These are phyloP conservation scores for Borostomias antarcticus DNA, from an alignment of 2,797 vertebrate genomes.

Conservation along the genomic window DNA sequence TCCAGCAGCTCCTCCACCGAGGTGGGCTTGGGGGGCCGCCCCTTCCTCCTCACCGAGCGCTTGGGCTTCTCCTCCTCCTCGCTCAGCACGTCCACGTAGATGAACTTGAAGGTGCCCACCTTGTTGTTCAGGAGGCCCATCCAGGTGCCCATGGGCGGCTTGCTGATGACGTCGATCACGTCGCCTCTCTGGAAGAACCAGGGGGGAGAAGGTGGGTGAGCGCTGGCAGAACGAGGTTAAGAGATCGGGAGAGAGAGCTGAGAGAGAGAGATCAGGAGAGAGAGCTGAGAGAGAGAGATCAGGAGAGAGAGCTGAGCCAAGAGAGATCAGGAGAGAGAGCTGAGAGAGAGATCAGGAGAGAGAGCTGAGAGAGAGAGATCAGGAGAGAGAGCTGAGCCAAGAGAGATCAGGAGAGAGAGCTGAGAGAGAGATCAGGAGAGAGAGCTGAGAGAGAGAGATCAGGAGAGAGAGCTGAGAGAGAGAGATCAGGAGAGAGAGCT, in stretches of 20 bases:
- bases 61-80: conserved; percentile 97
- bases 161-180: conserved; percentile 98
- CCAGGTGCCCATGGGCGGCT: conserved; percentile 98
- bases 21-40: conserved; percentile 90
- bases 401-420: too few relatives aligned
- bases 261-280: neutral
- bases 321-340: too few relatives aligned
- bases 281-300: too few relatives aligned
- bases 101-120: conserved; percentile 99
- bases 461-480: too few relatives aligned
- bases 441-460: too few relatives aligned
- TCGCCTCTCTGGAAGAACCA: conserved; percentile 90
- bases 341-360: too few relatives aligned
- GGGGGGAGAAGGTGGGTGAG: too few relatives aligned
- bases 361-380: too few relatives aligned
- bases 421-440: too few relatives aligned
- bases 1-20: conserved; percentile 97
- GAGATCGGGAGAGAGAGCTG: neutral
- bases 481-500: too few relatives aligned
- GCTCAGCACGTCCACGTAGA: conserved; percentile 94
- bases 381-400: too few relatives aligned
- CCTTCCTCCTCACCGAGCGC: conserved; percentile 88
- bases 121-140: conserved; percentile 99
- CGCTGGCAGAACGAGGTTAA: neutral
- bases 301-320: too few relatives aligned